Evolutionary conservation across 2,888 invertebrate genomes (phyloP), one percentile per base, ranked within the genome.

Genomic region (Phaedon cochleariae): DNA sequence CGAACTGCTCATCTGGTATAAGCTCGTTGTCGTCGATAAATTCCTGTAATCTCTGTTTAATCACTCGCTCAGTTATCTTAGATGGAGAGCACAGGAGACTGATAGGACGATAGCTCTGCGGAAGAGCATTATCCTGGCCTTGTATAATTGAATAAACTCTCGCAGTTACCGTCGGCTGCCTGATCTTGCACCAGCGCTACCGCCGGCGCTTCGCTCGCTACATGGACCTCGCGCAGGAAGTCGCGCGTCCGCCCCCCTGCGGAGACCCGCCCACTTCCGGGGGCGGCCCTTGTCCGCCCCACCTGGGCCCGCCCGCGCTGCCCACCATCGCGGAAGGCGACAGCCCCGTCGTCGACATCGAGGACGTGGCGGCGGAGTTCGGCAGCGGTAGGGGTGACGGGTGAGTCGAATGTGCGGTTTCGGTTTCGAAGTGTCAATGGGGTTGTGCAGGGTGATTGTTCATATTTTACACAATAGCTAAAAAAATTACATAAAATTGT

Each of bases 131-230:
- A n/a, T n/a, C n/a, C n/a, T n/a, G n/a, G n/a, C n/a, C n/a, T n/a
- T n/a, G n/a, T n/a, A n/a, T n/a, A n/a, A n/a, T n/a, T n/a, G n/a
- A n/a, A n/a, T n/a, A n/a, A n/a, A n/a, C n/a, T n/a, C n/a, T n/a
- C n/a, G 2, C 82, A 90, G 93, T 95, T 53, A 93, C 94, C 0
- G 87, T 92, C 2, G 92, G 93, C 1, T 93, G 93, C 77, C 85
- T 96, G 64, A 90, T 95, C 29, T 83, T 96, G 62, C 94, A 95
- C 83, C 92, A 95, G 77, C 87, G 96, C 34, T 92, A 92, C 80
- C 89, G 90, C 53, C 87, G 90, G 41, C 89, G 91, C 67, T 89
- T 89, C 74, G 87, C 89, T n/a, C 88, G 88, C 73, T 90, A 90
- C 79, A 81, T 88, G 65, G 86, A 87, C 2, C 82, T 89, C n/a